A percentile compares a stretch with the other conserved stretches of the same genome.
These are phyloP conservation scores for Nothobranchius kuhntae DNA, from an alignment of 2,113 vertebrate species.

Conservation along the genomic window DNA sequence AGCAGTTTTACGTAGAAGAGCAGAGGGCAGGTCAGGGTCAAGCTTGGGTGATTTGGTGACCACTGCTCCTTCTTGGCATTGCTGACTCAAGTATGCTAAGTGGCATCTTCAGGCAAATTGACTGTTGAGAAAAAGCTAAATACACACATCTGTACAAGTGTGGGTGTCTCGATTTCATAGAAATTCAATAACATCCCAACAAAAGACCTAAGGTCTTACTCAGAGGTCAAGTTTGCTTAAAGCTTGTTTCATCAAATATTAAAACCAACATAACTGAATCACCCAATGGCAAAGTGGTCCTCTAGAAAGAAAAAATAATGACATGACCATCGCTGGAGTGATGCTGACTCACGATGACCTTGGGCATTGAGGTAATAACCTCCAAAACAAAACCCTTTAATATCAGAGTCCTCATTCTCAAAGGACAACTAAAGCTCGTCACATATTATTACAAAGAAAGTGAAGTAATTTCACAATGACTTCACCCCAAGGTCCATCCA, in stretches of 20 bases:
- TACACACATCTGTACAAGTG: constrained; percentile 16
- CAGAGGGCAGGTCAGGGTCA: constrained; percentile 17
- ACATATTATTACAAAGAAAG: constrained; percentile 8
- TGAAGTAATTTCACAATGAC: constrained; percentile 49
- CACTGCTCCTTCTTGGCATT: constrained; percentile 25
- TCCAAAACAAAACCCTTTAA: constrained; percentile 24
- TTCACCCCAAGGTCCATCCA: constrained; percentile 38
- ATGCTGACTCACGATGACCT: constrained; percentile 7
- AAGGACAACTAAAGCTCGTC: constrained; percentile 22
- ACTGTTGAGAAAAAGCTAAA: constrained; percentile 28
- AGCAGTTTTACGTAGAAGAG: constrained; percentile 50
- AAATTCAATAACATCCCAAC: constrained; percentile 3
- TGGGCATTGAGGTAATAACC: constrained; percentile 23
- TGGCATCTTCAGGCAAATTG: constrained; percentile 30
- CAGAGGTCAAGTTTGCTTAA: neutral
- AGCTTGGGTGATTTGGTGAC: constrained; percentile 42
- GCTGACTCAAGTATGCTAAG: constrained; percentile 51
- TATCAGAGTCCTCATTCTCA: constrained; percentile 13
- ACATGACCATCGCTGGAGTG: neutral
- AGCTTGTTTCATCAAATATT: neutral
- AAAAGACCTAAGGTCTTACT: neutral
- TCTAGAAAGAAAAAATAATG: neutral
- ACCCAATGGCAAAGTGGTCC: neutral
- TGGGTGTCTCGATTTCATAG: constrained; percentile 14
- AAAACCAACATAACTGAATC: neutral